Percentiles rank a stretch among this genome's conserved stretches.
Conservation (phyloP, 1,140 invertebrate species). For the Heliconius eleuchia region DNA sequence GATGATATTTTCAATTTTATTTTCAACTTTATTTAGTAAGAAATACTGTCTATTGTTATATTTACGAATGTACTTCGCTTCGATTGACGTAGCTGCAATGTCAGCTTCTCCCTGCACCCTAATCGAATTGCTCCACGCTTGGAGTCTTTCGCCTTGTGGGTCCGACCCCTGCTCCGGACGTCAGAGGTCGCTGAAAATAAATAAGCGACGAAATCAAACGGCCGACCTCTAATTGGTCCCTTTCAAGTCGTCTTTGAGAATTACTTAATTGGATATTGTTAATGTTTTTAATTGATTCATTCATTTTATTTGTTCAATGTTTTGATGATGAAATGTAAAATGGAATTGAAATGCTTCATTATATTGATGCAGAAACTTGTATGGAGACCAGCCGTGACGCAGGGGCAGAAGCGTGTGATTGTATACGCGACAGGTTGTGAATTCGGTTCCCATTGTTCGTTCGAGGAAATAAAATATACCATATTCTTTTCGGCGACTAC, state of each 20-base stretch:
- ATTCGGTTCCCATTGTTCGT: too few relatives aligned
- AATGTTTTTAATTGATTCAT: conserved; percentile 32
- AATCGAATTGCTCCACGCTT: conserved; percentile 77
- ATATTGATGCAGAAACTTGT: too few relatives aligned
- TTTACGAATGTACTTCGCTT: conserved; percentile 42
- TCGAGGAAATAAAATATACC: too few relatives aligned
- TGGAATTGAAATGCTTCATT: background rate
- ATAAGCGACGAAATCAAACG: conserved; percentile 73
- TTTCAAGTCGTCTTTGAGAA: conserved; percentile 63
- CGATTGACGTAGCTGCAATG: conserved; percentile 60
- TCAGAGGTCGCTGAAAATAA: conserved; percentile 78
- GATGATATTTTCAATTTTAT: conserved; percentile 14
- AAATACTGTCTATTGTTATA: conserved; percentile 13
- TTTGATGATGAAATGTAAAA: background rate
- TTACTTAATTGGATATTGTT: conserved; percentile 66
- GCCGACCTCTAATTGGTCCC: conserved; percentile 68
- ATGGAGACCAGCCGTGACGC: too few relatives aligned
- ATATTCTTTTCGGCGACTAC: too few relatives aligned
- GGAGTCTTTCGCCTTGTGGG: conserved; percentile 70
- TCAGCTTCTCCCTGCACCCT: conserved; percentile 76
- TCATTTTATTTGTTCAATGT: background rate
- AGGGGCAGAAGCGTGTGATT: too few relatives aligned
- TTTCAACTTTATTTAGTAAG: conserved; percentile 39
- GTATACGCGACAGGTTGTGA: too few relatives aligned
- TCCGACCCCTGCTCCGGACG: conserved; percentile 67